A percentile compares a stretch with the other conserved stretches of the same genome.
These are phyloP conservation scores for Gastrophryne carolinensis DNA, from an alignment of 2,797 vertebrate species.

Conservation along the genomic window DNA sequence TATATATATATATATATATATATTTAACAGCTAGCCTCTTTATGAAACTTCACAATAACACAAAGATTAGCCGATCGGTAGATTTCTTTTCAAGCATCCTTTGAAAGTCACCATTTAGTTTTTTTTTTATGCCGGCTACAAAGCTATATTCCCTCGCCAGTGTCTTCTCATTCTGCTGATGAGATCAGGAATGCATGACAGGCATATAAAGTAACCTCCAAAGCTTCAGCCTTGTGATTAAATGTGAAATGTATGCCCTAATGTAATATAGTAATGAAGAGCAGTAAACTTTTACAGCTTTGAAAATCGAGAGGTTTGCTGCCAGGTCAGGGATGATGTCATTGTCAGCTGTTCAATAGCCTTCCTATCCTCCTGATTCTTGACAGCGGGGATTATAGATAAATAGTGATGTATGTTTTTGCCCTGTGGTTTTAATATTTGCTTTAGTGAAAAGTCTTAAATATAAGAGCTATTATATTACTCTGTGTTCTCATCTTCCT, in stretches of 20 bases:
- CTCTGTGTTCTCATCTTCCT: background rate
- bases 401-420: conserved; percentile 9
- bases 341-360: conserved; percentile 37
- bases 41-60: too few species aligned
- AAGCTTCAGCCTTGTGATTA: conserved; percentile 7
- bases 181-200: background rate
- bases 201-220: conserved; percentile 5
- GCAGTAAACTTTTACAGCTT: conserved; percentile 28
- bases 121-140: too few species aligned
- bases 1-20: too few species aligned
- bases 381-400: conserved; percentile 3
- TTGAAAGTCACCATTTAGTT: background rate
- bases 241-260: background rate
- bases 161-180: background rate
- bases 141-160: background rate
- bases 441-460: background rate
- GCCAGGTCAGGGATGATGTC: conserved; percentile 33
- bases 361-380: conserved; percentile 13
- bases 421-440: conserved; percentile 2
- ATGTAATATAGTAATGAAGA: conserved; percentile 24
- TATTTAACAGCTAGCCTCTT: too few species aligned
- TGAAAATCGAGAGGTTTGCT: conserved; percentile 16
- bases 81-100: background rate
- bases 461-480: background rate
- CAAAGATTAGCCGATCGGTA: too few species aligned